A percentile compares a stretch with the other conserved stretches of the same genome.
phyloP scores from a whole-genome alignment of 2,113 vertebrate genomes.

The Meleagris gallopavo region DNA sequence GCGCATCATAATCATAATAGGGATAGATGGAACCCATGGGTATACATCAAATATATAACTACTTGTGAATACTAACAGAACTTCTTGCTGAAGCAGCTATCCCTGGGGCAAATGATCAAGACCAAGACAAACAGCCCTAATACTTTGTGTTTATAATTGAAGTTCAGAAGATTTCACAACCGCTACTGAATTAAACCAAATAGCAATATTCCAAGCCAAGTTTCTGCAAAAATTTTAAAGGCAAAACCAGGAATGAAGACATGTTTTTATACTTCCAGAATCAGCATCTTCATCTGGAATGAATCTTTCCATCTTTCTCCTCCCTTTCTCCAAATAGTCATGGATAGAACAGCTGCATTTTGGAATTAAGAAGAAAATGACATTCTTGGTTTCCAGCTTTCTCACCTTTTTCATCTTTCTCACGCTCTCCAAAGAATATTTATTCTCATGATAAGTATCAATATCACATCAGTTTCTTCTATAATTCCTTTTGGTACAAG shows the following conservation, averaged over 20 bases:
- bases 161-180: neutral
- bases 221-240: neutral
- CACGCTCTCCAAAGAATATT: neutral
- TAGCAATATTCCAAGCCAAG: neutral
- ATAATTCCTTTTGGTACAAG: neutral
- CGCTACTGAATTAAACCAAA: neutral
- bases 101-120: neutral
- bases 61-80: neutral
- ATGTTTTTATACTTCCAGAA: neutral
- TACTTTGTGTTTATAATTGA: neutral
- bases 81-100: neutral
- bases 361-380: neutral
- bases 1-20: neutral
- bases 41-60: neutral
- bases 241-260: neutral
- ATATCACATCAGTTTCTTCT: neutral
- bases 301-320: neutral
- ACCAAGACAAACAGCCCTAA: neutral
- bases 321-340: neutral
- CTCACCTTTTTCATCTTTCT: neutral
- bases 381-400: neutral
- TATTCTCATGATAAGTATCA: neutral
- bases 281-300: neutral
- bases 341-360: neutral
- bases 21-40: neutral